These are phyloP conservation scores for Drosophila varians DNA, from an alignment of 1,140 invertebrate species.

Conservation along the genomic window DNA sequence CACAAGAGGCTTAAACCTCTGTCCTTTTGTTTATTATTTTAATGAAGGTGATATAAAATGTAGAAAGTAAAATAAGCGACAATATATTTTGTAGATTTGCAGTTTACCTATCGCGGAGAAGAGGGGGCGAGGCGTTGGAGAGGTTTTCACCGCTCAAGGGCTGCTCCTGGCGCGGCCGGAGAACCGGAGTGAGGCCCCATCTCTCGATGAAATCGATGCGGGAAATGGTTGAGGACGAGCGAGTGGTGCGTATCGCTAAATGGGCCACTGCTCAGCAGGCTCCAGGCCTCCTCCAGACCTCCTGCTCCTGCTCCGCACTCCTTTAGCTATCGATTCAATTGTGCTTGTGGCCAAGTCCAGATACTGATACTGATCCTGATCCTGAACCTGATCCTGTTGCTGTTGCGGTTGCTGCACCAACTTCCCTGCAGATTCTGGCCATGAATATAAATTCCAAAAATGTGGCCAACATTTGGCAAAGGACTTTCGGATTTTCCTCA, in stretches of 20 bases:
- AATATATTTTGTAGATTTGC: background rate
- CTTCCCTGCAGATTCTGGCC: constrained; percentile 21
- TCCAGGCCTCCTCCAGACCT: constrained; percentile 1
- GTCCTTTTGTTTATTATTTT: too few species aligned
- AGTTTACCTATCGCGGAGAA: constrained; percentile 83
- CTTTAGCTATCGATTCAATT: constrained; percentile 15
- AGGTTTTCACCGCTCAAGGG: constrained; percentile 84
- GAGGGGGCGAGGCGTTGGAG: constrained; percentile 83
- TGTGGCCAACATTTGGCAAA: constrained; percentile 41
- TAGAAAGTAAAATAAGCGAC: too few species aligned
- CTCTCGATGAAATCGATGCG: constrained; percentile 97
- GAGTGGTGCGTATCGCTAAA: constrained; percentile 73
- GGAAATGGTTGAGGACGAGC: constrained; percentile 90
- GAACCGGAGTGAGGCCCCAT: constrained; percentile 97
- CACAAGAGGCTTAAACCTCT: too few species aligned
- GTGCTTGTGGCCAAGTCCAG: constrained; percentile 7
- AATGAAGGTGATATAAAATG: too few species aligned
- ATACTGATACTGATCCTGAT: constrained; percentile 9
- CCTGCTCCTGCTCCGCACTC: background rate
- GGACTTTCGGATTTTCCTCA: background rate
- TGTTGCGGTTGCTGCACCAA: constrained; percentile 1
- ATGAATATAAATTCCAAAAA: constrained; percentile 12
- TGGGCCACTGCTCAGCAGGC: constrained; percentile 64
- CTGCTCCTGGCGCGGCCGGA: constrained; percentile 96
- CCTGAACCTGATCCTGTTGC: constrained; percentile 10